phyloP scores from a whole-genome alignment of 2,113 vertebrate genomes.

The Empidonax traillii region DNA sequence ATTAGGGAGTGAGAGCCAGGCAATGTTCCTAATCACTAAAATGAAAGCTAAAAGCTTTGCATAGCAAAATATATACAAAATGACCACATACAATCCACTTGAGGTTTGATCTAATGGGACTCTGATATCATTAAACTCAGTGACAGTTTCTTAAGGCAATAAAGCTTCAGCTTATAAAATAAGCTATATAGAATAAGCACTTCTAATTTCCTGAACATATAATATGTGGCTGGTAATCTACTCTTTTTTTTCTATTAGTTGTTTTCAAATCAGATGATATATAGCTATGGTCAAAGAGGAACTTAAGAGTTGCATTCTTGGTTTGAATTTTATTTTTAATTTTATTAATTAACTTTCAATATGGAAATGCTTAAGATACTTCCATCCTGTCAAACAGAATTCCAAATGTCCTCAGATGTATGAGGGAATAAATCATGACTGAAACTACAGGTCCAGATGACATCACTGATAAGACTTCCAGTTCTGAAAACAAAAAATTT shows the following conservation, averaged over 20 bases:
- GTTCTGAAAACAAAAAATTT: background rate
- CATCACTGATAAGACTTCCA: background rate
- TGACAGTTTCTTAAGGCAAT: background rate
- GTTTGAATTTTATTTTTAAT: background rate
- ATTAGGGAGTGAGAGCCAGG: background rate
- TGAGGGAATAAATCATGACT: background rate
- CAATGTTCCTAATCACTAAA: background rate
- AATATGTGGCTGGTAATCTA: background rate
- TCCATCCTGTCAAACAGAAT: background rate
- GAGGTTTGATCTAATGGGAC: constrained; percentile 32
- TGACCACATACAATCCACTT: background rate
- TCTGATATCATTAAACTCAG: background rate
- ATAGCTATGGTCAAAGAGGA: background rate
- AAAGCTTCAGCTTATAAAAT: background rate
- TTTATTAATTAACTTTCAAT: background rate
- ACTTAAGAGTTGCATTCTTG: background rate
- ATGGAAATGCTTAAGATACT: background rate
- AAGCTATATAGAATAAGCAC: background rate
- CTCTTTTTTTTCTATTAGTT: background rate
- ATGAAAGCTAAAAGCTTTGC: constrained; percentile 56
- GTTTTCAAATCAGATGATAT: background rate
- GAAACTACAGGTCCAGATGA: background rate
- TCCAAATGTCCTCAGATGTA: background rate
- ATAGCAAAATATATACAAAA: constrained; percentile 6
- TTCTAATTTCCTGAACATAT: background rate